These are phyloP conservation scores for Eutrigla gurnardus DNA, from an alignment of 2,797 vertebrate genomes.

Conservation along the genomic window DNA sequence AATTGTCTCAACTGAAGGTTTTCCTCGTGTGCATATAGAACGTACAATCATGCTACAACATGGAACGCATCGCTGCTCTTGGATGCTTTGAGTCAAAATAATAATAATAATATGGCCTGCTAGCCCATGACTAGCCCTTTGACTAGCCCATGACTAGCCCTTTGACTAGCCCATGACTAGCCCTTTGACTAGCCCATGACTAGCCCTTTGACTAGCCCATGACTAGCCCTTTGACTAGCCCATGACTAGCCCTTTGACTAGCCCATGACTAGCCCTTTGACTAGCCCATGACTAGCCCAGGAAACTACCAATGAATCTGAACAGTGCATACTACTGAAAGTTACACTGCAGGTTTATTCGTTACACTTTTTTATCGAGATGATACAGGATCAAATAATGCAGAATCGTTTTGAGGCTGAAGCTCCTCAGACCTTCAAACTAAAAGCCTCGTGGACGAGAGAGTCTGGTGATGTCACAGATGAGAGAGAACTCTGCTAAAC, in stretches of 20 bases:
- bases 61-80: constrained; percentile 57
- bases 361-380: constrained; percentile 26
- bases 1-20: constrained; percentile 4
- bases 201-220: too few relatives aligned
- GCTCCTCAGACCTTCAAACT: constrained; percentile 16
- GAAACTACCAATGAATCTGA: constrained; percentile 16
- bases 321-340: constrained; percentile 33
- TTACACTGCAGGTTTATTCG: constrained; percentile 11
- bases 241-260: too few relatives aligned
- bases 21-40: constrained; percentile 56
- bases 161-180: too few relatives aligned
- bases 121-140: constrained; percentile 26
- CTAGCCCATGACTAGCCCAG: background rate
- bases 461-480: constrained; percentile 52
- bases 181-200: too few relatives aligned
- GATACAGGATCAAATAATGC: constrained; percentile 35
- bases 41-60: constrained; percentile 71
- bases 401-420: constrained; percentile 30
- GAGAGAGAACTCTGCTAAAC: constrained; percentile 48
- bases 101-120: constrained; percentile 25
- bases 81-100: constrained; percentile 51
- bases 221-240: too few relatives aligned
- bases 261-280: too few relatives aligned
- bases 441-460: constrained; percentile 29
- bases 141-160: too few relatives aligned